Base-by-base conservation (phyloP, 2,888 invertebrate genomes). In the Lasioglossum morio region DNA sequence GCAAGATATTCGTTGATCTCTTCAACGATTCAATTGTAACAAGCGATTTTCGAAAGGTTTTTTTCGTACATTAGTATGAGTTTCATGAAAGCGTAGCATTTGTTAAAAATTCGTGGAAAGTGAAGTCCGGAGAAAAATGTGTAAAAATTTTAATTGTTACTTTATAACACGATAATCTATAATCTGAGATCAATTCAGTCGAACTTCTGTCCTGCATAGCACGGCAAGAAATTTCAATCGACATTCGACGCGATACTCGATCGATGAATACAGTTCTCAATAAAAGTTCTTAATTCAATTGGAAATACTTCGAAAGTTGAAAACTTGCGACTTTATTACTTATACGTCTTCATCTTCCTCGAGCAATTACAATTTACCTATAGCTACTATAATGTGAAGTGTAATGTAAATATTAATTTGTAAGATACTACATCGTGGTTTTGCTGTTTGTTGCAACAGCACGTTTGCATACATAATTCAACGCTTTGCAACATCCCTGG, bases 1-100 rank as follows among this genome's bases (percentile, higher is more conserved):
- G 10, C 7, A 53, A 53, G 23, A 4, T 53, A n/a, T 53, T 53
- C 23, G 53, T 53, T 53, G 53, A 53, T n/a, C 53, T 8, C 53
- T n/a, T 53, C 53, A 53, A 53, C 53, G 53, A 53, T 53, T 53
- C 53, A 53, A 53, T 53, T 53, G n/a, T n/a, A 53, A 53, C 53
- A 53, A n/a, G 23, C 23, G n/a, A 53, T 53, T n/a, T 10, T n/a
- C 10, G 23, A 53, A 53, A 53, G 10, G 1, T 1, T n/a, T 23
- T n/a, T 53, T 53, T 53, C 23, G 23, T 2, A 53, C 8, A 8
- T 23, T 8, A 23, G 23, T 48, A 48, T 7, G 48, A 48, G 48
- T 19, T 48, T 19, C 48, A 7, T 19, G 19, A 43, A 46, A 14
- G 46, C 46, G 46, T 46, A 46, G 43, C 14, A 4, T 4, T 46